These are phyloP conservation scores for Gobionotothen gibberifrons DNA, from an alignment of 2,797 vertebrate species.

Conservation along the genomic window DNA sequence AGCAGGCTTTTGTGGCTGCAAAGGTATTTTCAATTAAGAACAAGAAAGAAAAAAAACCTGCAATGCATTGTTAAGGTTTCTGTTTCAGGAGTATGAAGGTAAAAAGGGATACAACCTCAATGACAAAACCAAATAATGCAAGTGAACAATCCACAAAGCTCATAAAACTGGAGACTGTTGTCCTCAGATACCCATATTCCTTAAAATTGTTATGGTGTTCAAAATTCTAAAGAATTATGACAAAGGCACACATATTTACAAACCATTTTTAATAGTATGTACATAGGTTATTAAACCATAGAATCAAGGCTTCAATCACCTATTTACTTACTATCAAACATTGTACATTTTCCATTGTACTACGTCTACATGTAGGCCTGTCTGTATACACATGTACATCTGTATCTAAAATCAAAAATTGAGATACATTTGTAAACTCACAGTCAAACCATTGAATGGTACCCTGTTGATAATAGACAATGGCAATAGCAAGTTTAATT, in stretches of 20 bases:
- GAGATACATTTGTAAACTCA: too few relatives aligned
- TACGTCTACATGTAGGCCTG: too few relatives aligned
- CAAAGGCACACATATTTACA: not conserved
- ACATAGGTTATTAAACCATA: too few relatives aligned
- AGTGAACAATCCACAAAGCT: not conserved
- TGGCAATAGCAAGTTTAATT: not conserved
- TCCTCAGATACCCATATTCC: not conserved
- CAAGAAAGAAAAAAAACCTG: slow-evolving; percentile 33
- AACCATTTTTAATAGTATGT: too few relatives aligned
- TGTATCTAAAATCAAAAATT: too few relatives aligned
- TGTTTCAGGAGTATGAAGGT: slow-evolving; percentile 28
- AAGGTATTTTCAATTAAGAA: slow-evolving; percentile 76
- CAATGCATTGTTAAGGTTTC: slow-evolving; percentile 46
- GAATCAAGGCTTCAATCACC: too few relatives aligned
- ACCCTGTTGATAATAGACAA: not conserved
- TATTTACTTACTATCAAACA: too few relatives aligned
- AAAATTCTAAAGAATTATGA: not conserved
- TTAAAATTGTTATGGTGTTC: not conserved
- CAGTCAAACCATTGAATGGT: too few relatives aligned
- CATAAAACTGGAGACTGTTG: not conserved
- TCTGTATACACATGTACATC: too few relatives aligned
- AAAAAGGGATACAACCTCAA: slow-evolving; percentile 7
- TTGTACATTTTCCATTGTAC: too few relatives aligned
- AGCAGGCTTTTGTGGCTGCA: slow-evolving; percentile 76
- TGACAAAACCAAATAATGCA: slow-evolving; percentile 13